phyloP scores from a whole-genome alignment of 2,888 invertebrate genomes.

The Hyposoter didymator region DNA sequence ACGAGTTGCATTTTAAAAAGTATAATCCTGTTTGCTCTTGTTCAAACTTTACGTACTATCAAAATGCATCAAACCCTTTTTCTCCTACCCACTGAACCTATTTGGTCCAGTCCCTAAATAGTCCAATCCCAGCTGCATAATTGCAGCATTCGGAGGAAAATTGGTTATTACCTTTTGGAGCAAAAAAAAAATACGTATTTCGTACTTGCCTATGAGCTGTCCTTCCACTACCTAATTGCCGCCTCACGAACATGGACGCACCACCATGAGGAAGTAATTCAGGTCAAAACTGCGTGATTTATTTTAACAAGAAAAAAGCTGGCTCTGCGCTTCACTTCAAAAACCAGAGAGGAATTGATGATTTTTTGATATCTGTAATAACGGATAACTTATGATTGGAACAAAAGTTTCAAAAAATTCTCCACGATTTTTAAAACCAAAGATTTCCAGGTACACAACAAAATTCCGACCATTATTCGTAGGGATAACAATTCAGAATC shows the following conservation, averaged over 20 bases:
- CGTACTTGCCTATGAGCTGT: too few relatives aligned
- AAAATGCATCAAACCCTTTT: too few relatives aligned
- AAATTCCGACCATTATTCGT: not conserved
- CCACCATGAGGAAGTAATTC: not conserved
- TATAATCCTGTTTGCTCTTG: too few relatives aligned
- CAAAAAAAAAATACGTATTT: too few relatives aligned
- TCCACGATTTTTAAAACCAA: not conserved
- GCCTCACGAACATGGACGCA: too few relatives aligned
- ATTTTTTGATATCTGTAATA: not conserved
- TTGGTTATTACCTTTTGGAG: too few relatives aligned
- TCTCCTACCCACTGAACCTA: too few relatives aligned
- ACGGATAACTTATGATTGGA: not conserved
- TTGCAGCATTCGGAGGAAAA: too few relatives aligned
- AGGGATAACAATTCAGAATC: not conserved
- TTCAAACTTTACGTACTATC: too few relatives aligned
- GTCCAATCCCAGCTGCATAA: too few relatives aligned
- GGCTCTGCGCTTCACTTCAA: not conserved
- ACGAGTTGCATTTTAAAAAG: not conserved
- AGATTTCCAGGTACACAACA: not conserved
- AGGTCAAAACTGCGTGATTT: not conserved
- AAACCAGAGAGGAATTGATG: not conserved
- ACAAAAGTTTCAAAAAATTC: not conserved
- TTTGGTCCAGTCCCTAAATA: too few relatives aligned
- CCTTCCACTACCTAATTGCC: too few relatives aligned
- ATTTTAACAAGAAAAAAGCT: not conserved